These are phyloP conservation scores for Seriola quinqueradiata DNA, from an alignment of 2,113 vertebrate species.

Conservation along the genomic window DNA sequence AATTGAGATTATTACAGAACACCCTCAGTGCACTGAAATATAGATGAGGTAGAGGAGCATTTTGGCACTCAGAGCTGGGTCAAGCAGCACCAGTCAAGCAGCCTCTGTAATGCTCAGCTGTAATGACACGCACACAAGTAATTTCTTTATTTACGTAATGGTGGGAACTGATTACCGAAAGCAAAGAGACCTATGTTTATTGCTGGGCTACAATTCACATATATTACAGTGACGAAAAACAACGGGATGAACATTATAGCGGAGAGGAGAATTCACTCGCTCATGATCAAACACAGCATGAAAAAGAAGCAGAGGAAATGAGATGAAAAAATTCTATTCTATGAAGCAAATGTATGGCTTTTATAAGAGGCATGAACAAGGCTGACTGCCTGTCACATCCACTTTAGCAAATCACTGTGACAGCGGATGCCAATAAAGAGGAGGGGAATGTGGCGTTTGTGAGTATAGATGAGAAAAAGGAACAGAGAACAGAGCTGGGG, in stretches of 20 bases:
- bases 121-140: conserved; percentile 51
- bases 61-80: conserved; percentile 57
- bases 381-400: conserved; percentile 65
- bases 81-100: conserved; percentile 62
- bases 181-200: conserved; percentile 52
- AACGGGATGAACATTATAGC: conserved; percentile 38
- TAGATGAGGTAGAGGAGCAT: conserved; percentile 63
- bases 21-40: conserved; percentile 55
- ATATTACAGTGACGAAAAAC: conserved; percentile 56
- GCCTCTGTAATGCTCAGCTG: conserved; percentile 34
- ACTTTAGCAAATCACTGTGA: conserved; percentile 74
- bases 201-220: conserved; percentile 60
- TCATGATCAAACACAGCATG: conserved; percentile 20
- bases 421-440: conserved; percentile 60
- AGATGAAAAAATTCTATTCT: not conserved
- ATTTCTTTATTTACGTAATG: conserved; percentile 60
- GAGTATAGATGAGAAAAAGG: conserved; percentile 28
- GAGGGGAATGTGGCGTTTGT: conserved; percentile 38
- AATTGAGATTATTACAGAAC: conserved; percentile 73
- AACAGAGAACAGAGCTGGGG: conserved; percentile 3
- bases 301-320: conserved; percentile 16
- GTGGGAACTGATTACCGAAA: conserved; percentile 63
- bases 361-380: conserved; percentile 63
- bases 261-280: conserved; percentile 13
- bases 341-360: conserved; percentile 66